These are phyloP conservation scores for Alectoris magna DNA, from an alignment of 2,797 vertebrate species.

Conservation along the genomic window DNA sequence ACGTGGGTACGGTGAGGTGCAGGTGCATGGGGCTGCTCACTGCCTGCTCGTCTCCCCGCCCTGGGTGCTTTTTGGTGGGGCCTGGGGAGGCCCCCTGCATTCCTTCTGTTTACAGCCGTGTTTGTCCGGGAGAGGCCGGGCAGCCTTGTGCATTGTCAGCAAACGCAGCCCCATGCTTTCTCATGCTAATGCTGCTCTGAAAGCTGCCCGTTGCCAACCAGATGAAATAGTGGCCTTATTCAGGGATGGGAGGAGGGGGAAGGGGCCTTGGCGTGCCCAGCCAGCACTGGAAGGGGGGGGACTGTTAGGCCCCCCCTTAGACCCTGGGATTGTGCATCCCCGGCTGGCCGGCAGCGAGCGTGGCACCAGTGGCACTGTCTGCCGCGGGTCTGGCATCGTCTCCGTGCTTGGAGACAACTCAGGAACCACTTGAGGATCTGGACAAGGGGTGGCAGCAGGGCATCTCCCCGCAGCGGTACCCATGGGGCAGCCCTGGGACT, in stretches of 20 bases:
- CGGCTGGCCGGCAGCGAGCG: neutral
- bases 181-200: constrained; percentile 95
- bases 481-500: constrained; percentile 26
- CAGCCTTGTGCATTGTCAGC: constrained; percentile 92
- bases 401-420: neutral
- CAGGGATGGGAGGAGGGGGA: constrained; percentile 77
- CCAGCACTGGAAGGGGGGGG: neutral
- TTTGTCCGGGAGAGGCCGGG: constrained; percentile 92
- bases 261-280: constrained; percentile 22
- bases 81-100: constrained; percentile 81
- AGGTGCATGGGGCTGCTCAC: neutral
- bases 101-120: constrained; percentile 97
- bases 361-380: neutral
- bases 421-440: too few relatives aligned
- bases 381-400: accelerated
- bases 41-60: accelerated
- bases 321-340: neutral
- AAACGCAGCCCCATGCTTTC: constrained; percentile 89
- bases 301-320: neutral
- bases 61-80: accelerated
- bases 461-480: neutral
- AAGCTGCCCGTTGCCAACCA: constrained; percentile 95
- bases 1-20: accelerated
- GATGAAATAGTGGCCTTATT: constrained; percentile 96
- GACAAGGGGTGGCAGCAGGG: neutral